These are phyloP conservation scores for Hemicordylus capensis DNA, from an alignment of 2,113 vertebrate species.

Conservation along the genomic window DNA sequence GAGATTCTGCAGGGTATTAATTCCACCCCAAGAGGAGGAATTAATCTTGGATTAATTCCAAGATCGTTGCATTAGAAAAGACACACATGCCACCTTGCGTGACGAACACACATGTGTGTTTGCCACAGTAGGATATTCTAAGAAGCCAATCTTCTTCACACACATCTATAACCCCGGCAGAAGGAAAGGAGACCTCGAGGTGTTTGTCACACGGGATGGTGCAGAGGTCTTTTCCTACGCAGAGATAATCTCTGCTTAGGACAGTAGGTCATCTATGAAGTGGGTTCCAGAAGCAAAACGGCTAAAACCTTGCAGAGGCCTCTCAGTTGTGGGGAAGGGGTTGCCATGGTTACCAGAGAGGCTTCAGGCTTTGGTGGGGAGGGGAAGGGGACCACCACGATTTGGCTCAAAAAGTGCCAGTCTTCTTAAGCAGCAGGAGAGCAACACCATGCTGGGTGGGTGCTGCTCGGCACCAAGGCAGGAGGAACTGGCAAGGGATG, in stretches of 20 bases:
- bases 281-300: not conserved
- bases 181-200: too few species aligned
- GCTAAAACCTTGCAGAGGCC: not conserved
- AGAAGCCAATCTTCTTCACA: too few species aligned
- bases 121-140: not conserved
- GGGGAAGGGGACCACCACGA: too few species aligned
- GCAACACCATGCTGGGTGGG: not conserved
- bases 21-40: not conserved
- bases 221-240: not conserved
- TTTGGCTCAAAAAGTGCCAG: not conserved
- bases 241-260: not conserved
- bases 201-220: not conserved
- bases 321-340: not conserved
- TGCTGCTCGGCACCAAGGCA: not conserved
- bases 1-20: too few species aligned
- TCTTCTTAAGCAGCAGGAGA: not conserved
- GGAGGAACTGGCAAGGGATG: not conserved
- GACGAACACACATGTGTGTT: too few species aligned
- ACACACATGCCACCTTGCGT: not conserved
- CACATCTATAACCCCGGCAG: too few species aligned
- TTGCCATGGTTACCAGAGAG: not conserved
- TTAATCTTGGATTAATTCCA: too few species aligned
- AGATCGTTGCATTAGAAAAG: not conserved
- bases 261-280: not conserved
- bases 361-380: not conserved